Conservation (phyloP, 2,113 vertebrate genomes). For the Hippocampus guttulatus region DNA sequence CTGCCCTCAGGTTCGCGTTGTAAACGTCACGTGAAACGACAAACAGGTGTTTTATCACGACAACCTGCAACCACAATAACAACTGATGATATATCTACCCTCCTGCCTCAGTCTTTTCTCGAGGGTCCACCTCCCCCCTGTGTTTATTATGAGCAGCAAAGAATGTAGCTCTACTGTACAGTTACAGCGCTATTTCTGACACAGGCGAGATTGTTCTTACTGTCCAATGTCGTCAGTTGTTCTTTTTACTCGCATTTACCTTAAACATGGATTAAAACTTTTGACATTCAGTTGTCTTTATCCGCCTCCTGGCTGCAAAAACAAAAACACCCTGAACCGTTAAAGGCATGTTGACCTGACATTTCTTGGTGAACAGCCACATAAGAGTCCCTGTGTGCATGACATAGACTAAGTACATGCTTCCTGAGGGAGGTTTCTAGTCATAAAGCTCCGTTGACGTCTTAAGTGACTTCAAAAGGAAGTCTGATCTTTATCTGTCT, state of each 20-base stretch:
- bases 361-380: conserved; percentile 11
- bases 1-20: too few relatives aligned
- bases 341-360: conserved; percentile 8
- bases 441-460: conserved; percentile 44
- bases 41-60: too few relatives aligned
- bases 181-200: background rate
- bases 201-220: too few relatives aligned
- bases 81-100: background rate
- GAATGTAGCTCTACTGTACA: conserved; percentile 50
- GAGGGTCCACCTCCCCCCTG: conserved; percentile 12
- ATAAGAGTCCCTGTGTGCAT: conserved; percentile 3
- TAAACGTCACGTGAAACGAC: too few relatives aligned
- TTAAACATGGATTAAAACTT: too few relatives aligned
- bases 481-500: conserved; percentile 48
- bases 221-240: too few relatives aligned
- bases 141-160: conserved; percentile 57
- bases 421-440: conserved; percentile 32
- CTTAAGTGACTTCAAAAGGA: conserved; percentile 35
- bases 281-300: background rate
- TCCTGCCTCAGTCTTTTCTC: background rate
- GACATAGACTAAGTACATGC: conserved; percentile 29
- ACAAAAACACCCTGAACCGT: conserved; percentile 1
- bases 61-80: background rate
- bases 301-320: background rate
- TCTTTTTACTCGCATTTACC: too few relatives aligned